Percentiles rank a stretch among this genome's conserved stretches.
phyloP scores from a whole-genome alignment of 2,113 vertebrate genomes.

The Seriola rivoliana region DNA sequence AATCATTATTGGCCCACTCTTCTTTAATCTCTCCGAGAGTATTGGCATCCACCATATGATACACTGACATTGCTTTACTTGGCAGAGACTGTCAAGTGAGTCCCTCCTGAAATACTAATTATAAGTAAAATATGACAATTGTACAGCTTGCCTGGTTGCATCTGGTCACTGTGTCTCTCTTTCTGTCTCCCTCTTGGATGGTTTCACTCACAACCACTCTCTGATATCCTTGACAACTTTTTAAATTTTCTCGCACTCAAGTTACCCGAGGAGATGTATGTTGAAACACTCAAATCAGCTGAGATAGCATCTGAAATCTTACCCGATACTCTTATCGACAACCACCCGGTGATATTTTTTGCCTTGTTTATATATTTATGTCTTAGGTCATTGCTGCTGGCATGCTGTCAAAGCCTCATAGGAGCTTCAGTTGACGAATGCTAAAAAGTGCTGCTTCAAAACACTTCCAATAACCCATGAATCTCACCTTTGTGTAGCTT shows the following conservation, averaged over 20 bases:
- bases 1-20: not conserved
- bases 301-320: slow-evolving; percentile 11
- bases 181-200: slow-evolving; percentile 14
- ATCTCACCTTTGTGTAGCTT: too few relatives aligned
- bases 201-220: slow-evolving; percentile 39
- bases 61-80: slow-evolving; percentile 35
- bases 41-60: slow-evolving; percentile 30
- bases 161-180: slow-evolving; percentile 31
- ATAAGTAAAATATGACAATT: slow-evolving; percentile 53
- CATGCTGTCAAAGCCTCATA: too few relatives aligned
- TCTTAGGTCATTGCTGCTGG: too few relatives aligned
- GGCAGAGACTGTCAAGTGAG: slow-evolving; percentile 44
- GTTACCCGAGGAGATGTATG: slow-evolving; percentile 6
- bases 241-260: slow-evolving; percentile 22
- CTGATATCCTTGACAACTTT: slow-evolving; percentile 46
- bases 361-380: not conserved
- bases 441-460: not conserved
- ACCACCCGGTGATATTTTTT: not conserved
- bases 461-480: not conserved
- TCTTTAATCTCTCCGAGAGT: not conserved
- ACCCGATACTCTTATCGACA: not conserved
- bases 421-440: too few relatives aligned
- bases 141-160: slow-evolving; percentile 34
- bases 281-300: slow-evolving; percentile 36
- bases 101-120: slow-evolving; percentile 62